Conservation (phyloP, 2,113 vertebrate genomes). For the Crotalus horridus region DNA sequence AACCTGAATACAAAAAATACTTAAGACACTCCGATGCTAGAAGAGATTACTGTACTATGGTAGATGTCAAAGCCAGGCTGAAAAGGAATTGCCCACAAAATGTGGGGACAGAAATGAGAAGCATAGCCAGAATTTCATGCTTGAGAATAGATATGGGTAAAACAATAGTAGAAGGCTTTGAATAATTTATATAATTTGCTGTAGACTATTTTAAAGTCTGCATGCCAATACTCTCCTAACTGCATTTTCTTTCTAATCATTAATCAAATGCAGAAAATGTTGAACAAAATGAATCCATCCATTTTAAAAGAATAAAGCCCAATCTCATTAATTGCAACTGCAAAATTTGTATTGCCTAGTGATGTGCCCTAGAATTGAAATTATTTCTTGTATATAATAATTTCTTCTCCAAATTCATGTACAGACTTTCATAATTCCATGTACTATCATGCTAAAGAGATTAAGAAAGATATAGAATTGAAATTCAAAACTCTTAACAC, state of each 20-base stretch:
- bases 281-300: neutral
- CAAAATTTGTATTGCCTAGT: neutral
- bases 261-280: neutral
- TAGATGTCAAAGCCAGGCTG: slow-evolving; percentile 7
- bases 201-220: neutral
- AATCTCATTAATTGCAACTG: neutral
- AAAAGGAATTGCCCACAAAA: slow-evolving; percentile 24
- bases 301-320: neutral
- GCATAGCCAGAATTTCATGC: neutral
- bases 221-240: neutral
- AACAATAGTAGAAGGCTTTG: neutral
- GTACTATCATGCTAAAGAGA: neutral
- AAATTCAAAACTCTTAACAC: neutral
- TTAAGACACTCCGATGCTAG: neutral
- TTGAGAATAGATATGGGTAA: neutral
- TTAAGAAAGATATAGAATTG: neutral
- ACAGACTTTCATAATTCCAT: neutral
- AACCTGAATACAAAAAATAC: slow-evolving; percentile 27
- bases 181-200: neutral
- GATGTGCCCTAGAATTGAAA: neutral
- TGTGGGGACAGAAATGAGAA: neutral
- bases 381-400: neutral
- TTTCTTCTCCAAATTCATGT: neutral
- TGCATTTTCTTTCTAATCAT: neutral
- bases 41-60: neutral